Base-by-base conservation (phyloP, 2,113 vertebrate genomes). In the Saguinus midas region DNA sequence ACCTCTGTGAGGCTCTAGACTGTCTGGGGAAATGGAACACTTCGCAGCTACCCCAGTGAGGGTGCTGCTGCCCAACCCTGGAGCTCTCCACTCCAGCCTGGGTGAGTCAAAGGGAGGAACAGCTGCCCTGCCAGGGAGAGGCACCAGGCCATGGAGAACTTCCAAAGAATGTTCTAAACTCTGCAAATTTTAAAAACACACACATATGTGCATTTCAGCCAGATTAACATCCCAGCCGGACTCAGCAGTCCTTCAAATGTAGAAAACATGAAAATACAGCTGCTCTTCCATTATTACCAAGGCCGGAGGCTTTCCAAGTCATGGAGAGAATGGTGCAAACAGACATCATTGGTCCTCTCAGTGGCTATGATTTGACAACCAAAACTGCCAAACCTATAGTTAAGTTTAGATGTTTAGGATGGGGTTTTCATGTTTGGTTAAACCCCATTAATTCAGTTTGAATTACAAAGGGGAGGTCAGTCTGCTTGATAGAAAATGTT, bases 231-330 rank as follows among this genome's bases (percentile, higher is more conserved):
- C 81, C 75, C 79, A 81, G 37, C 45, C 0, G 3, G 35, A 68
- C 75, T 9, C 29, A 75, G 55, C 25, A 12, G 18, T 32, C 58
- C 75, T 93, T 93, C 87, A 64, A 50, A 92, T 13, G 43, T 0
- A 96, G 73, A 97, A 94, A 58, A 66, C 78, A 79, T 64, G 57
- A 95, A 96, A 83, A 93, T 55, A 91, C 66, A 96, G 91, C 66
- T 88, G 88, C 21, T 89, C 35, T 94, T 72, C 81, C 35, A 6
- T 43, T 48, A 73, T n/a, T 25, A 52, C 58, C 64, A 73, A 72
- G 81, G 66, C 86, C 14, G 0, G 55, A 78, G 79, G 70, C 58
- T 82, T 91, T 81, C 93, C 88, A 82, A 88, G 88, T 50, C 4
- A 87, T 0, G 83, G 37, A 73, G 5, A 79, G 81, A 79, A 40